phyloP scores from a whole-genome alignment of 2,888 invertebrate genomes.

The Drosophila mettleri region DNA sequence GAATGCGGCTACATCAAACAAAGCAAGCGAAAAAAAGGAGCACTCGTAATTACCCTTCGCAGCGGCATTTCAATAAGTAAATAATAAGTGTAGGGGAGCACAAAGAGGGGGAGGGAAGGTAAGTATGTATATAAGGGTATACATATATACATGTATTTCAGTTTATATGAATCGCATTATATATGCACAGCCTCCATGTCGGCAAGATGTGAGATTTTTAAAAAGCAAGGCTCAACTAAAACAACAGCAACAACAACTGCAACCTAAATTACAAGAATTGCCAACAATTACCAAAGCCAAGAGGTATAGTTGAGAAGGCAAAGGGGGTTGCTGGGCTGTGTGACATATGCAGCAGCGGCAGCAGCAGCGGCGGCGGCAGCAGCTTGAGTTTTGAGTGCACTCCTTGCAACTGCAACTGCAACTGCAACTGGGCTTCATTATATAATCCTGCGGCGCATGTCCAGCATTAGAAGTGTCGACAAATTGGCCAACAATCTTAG shows the following conservation, averaged over 20 bases:
- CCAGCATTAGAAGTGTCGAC: constrained; percentile 76
- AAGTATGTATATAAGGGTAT: constrained; percentile 3
- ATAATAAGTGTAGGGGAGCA: constrained; percentile 30
- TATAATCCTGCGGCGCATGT: constrained; percentile 64
- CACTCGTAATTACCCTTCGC: constrained; percentile 61
- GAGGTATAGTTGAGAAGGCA: constrained; percentile 13
- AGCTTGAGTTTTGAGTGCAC: constrained; percentile 62
- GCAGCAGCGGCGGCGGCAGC: background rate
- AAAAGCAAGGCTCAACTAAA: constrained; percentile 18
- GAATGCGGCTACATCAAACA: constrained; percentile 57
- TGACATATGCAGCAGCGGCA: constrained; percentile 47
- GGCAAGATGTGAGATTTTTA: constrained; percentile 73
- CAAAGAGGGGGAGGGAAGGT: constrained; percentile 2
- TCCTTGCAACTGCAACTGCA: constrained; percentile 34
- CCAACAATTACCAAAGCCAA: constrained; percentile 65
- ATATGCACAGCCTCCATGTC: constrained; percentile 52
- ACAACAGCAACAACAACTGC: constrained; percentile 43
- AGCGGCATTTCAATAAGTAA: constrained; percentile 59
- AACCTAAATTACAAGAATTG: constrained; percentile 75
- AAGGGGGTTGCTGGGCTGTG: constrained; percentile 34
- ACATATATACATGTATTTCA: background rate
- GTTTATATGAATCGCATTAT: constrained; percentile 29
- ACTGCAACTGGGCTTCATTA: constrained; percentile 52
- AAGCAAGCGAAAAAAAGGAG: constrained; percentile 46
- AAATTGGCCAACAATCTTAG: constrained; percentile 59